These are phyloP conservation scores for Microplitis manilae DNA, from an alignment of 2,888 invertebrate species.

Conservation along the genomic window DNA sequence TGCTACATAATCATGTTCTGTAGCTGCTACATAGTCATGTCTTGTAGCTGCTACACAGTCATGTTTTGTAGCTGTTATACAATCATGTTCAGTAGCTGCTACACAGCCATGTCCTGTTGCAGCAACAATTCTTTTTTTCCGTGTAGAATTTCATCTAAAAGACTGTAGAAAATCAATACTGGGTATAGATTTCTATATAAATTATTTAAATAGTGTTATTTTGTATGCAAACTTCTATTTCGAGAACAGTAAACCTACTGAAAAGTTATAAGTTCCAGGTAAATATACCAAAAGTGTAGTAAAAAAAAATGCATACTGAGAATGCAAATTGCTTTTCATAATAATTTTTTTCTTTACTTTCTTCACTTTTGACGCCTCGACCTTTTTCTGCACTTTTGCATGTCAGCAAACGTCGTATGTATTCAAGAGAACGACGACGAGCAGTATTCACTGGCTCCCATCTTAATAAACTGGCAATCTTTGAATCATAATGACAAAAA, in stretches of 20 bases:
- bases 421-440: background rate
- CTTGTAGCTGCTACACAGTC: too few species aligned
- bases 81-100: too few species aligned
- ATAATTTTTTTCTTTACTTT: slow-evolving; percentile 11
- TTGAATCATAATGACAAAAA: background rate
- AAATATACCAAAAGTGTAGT: slow-evolving; percentile 28
- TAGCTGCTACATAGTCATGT: too few species aligned
- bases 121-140: too few species aligned
- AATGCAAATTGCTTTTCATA: slow-evolving; percentile 29
- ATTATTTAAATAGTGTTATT: too few species aligned
- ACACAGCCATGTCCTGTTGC: too few species aligned
- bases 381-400: background rate
- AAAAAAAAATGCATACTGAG: slow-evolving; percentile 17
- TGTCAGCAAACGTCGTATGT: background rate
- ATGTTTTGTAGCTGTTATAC: too few species aligned
- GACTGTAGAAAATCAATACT: too few species aligned
- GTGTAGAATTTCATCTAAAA: too few species aligned
- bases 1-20: too few species aligned
- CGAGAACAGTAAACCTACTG: slow-evolving; percentile 18
- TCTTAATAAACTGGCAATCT: background rate
- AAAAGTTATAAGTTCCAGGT: slow-evolving; percentile 10
- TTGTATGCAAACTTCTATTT: too few species aligned
- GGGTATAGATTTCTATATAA: too few species aligned
- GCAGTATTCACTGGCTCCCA: background rate
- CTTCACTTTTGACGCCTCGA: slow-evolving; percentile 1